These are phyloP conservation scores for Lasiurus borealis DNA, from an alignment of 2,113 vertebrate species.

Conservation along the genomic window DNA sequence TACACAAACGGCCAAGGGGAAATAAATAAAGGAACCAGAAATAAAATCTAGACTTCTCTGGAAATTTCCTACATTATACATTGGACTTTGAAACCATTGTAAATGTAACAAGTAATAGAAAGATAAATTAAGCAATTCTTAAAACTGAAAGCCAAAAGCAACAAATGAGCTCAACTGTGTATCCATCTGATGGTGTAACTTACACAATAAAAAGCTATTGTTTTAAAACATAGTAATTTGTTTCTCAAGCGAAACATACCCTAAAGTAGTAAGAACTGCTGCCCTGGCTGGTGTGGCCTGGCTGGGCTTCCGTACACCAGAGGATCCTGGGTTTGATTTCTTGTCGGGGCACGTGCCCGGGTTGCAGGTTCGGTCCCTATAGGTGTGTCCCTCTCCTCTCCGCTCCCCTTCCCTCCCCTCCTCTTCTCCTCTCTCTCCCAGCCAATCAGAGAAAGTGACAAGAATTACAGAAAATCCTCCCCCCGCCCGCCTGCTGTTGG, in stretches of 20 bases:
- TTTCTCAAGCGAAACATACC: not conserved
- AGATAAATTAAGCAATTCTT: slow-evolving; percentile 7
- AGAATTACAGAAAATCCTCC: too few species aligned
- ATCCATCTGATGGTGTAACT: not conserved
- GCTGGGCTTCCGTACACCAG: too few species aligned
- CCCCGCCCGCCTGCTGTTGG: too few species aligned
- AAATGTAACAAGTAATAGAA: not conserved
- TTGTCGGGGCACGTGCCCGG: not conserved
- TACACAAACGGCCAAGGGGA: not conserved
- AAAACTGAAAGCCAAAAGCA: slow-evolving; percentile 13
- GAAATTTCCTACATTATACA: not conserved
- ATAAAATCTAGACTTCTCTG: not conserved
- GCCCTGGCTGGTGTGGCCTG: not conserved
- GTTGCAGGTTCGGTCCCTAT: not conserved
- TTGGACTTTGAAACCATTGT: not conserved
- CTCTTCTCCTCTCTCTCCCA: too few species aligned
- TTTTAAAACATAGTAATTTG: not conserved
- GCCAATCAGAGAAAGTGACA: too few species aligned
- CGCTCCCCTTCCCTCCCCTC: too few species aligned
- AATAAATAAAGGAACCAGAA: not conserved
- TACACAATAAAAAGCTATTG: not conserved
- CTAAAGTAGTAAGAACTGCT: not conserved
- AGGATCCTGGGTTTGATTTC: not conserved
- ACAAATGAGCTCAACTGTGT: not conserved
- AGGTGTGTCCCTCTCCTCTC: too few species aligned